Evolutionary conservation across 1,140 invertebrate species (phyloP), one percentile per base, ranked within the genome.

Genomic region (Eueides isabella): DNA sequence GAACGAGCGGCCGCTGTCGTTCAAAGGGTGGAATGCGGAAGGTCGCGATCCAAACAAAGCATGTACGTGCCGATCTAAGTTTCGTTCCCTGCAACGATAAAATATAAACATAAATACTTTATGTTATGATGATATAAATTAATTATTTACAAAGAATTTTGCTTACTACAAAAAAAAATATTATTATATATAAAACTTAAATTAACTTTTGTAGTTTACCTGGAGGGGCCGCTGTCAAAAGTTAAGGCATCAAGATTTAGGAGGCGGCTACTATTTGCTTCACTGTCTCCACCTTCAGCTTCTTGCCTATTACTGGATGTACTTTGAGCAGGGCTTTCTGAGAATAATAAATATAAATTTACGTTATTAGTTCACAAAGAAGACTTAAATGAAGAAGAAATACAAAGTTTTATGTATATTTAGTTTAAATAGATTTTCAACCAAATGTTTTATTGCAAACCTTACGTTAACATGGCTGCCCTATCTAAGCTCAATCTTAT

Each of bases 21-120:
- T 84, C 6, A 93, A 71, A 1, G 89, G 91, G 72, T 91, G 89
- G 75, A 93, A 93, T 64, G 91, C 90, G 9, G 92, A 93, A 2
- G 88, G 81, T 71, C 86, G 80, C 5, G 89, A 91, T 62, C 87
- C 86, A 73, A 92, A 89, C 19, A 77, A 67, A 1, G 85, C 83
- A 68, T 80, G 80, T 63, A 87, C 84, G 65, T 76, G 80, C 44
- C 77, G 79, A 6, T 78, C 41, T 30, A 73, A 71, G 41, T 80
- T 80, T 75, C 80, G 78, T 75, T 77, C 80, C 76, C 88, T 89
- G 72, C 73, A 85, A 83, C 12, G 63, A 74, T 61, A 66, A 55
- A 30, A 55, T 29, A 16, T 23, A 12, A 55, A 26, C 19, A 19
- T 48, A 48, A 48, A 48, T 23, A 6, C 41, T 48, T 38, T 38